phyloP scores from a whole-genome alignment of 2,888 invertebrate species.

The Myathropa florea region DNA sequence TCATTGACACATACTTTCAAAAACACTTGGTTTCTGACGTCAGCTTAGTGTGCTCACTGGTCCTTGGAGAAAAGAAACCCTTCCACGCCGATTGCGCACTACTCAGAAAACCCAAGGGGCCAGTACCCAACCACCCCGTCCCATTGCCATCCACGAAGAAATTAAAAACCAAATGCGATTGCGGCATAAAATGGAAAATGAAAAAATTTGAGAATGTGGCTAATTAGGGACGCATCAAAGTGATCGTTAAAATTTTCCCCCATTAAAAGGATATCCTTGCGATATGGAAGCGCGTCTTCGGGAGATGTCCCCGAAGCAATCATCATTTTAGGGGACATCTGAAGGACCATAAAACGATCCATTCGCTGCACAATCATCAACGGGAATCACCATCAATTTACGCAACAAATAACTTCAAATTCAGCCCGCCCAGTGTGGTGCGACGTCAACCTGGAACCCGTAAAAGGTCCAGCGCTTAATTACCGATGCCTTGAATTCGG shows the following conservation, averaged over 20 bases:
- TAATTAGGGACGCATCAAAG: slow-evolving; percentile 24
- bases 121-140: not conserved
- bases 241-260: slow-evolving; percentile 17
- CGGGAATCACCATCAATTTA: slow-evolving; percentile 3
- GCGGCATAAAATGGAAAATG: slow-evolving; percentile 20
- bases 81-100: too few relatives aligned
- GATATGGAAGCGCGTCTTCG: not conserved
- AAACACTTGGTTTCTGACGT: too few relatives aligned
- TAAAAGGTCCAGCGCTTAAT: slow-evolving; percentile 15
- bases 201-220: slow-evolving; percentile 8
- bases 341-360: not conserved
- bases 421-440: not conserved
- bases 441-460: not conserved
- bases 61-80: too few relatives aligned
- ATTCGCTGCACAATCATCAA: slow-evolving; percentile 3
- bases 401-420: slow-evolving; percentile 4
- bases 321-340: not conserved
- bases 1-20: too few relatives aligned
- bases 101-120: too few relatives aligned
- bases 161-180: slow-evolving; percentile 6
- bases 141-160: not conserved
- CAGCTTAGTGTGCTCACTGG: too few relatives aligned
- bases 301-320: not conserved
- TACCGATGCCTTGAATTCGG: not conserved
- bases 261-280: slow-evolving; percentile 23